A percentile compares a stretch with the other conserved stretches of the same genome.
phyloP scores from a whole-genome alignment of 2,888 invertebrate species.

The Criorhina ranunculi region DNA sequence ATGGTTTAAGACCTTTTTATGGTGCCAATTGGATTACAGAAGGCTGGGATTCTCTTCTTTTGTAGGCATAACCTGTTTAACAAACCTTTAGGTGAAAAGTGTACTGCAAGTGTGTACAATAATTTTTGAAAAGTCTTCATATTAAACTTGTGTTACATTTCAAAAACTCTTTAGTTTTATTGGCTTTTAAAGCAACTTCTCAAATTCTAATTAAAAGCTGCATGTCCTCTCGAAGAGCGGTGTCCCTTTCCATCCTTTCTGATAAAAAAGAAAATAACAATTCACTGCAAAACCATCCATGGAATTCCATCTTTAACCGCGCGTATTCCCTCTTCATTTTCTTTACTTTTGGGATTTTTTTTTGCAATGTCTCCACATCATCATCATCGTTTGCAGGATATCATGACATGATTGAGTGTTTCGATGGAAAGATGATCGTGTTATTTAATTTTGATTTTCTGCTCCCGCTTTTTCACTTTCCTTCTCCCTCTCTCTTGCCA shows the following conservation, averaged over 20 bases:
- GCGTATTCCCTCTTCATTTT: neutral
- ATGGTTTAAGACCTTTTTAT: no score
- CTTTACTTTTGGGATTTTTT: constrained; percentile 2
- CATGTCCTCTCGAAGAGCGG: constrained; percentile 1
- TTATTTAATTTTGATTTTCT: constrained; percentile 69
- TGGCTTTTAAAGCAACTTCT: neutral
- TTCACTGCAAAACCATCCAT: neutral
- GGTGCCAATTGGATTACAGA: no score
- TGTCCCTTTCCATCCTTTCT: neutral
- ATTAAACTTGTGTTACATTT: no score
- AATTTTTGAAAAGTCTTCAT: no score
- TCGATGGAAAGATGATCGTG: constrained; percentile 68
- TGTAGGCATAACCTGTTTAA: no score
- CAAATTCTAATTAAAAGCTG: neutral
- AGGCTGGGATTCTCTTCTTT: no score
- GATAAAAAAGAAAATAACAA: constrained; percentile 15
- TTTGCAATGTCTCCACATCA: neutral
- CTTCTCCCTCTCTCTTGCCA: neutral
- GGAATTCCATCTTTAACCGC: constrained; percentile 11
- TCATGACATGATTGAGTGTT: constrained; percentile 72
- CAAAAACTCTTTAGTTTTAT: no score
- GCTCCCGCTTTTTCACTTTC: constrained; percentile 1
- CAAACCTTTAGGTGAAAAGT: no score
- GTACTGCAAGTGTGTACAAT: no score
- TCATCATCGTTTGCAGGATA: constrained; percentile 40